These are phyloP conservation scores for Sarcophaga caerulescens DNA, from an alignment of 2,888 invertebrate species.

Conservation along the genomic window DNA sequence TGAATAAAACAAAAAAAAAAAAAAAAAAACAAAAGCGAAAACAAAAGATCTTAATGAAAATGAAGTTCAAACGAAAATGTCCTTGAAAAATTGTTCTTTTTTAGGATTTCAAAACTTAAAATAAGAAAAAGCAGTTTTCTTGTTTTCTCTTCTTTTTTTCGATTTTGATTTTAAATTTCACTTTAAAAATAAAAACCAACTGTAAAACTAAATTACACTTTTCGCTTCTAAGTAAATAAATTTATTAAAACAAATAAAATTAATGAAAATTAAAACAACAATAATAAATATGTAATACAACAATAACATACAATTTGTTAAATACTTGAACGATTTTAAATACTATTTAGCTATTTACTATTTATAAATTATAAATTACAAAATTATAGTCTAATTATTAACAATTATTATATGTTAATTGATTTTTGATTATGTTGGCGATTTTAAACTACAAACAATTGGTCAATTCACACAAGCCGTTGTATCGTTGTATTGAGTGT, in stretches of 20 bases:
- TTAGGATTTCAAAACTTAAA: constrained; percentile 5
- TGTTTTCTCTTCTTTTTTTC: neutral
- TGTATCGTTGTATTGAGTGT: too few species aligned
- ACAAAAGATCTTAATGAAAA: constrained; percentile 40
- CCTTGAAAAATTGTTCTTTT: neutral
- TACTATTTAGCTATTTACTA: constrained; percentile 24
- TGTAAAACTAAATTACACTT: too few species aligned
- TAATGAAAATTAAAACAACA: too few species aligned
- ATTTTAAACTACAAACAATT: constrained; percentile 42
- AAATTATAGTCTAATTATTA: constrained; percentile 8
- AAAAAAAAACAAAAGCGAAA: too few species aligned
- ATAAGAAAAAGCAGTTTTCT: too few species aligned
- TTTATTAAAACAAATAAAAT: too few species aligned
- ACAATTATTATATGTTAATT: constrained; percentile 47
- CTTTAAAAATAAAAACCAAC: neutral
- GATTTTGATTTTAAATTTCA: neutral
- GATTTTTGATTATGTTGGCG: constrained; percentile 62
- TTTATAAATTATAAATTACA: neutral
- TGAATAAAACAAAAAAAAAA: neutral
- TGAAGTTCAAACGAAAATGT: constrained; percentile 53
- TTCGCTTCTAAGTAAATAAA: too few species aligned
- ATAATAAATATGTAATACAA: too few species aligned
- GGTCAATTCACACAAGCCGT: too few species aligned
- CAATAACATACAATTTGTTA: too few species aligned
- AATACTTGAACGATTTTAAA: neutral